Evolutionary conservation across 1,140 invertebrate species (phyloP).

Genomic region (Asobara japonica): DNA sequence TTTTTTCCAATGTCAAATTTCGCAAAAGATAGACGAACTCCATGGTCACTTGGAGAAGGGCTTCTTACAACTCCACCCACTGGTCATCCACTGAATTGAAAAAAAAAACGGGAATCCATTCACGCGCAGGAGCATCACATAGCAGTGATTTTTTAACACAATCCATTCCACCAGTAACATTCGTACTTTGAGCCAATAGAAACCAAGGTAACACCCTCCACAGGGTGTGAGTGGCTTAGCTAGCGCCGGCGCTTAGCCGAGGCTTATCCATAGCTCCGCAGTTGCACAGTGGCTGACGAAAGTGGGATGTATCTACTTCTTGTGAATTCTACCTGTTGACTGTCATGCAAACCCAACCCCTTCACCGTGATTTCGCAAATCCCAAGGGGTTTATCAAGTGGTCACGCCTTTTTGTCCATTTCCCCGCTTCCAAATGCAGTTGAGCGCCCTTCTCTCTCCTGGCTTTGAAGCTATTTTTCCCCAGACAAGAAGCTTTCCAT

Average conservation of each 20-base stretch:
- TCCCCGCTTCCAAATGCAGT: no score
- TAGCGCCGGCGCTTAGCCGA: constrained; percentile 65
- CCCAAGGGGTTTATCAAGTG: constrained; percentile 41
- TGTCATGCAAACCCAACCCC: constrained; percentile 60
- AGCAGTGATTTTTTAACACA: neutral
- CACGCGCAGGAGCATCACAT: constrained; percentile 42
- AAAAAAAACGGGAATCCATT: neutral
- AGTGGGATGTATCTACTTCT: neutral
- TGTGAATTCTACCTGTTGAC: constrained; percentile 61
- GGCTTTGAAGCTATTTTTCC: no score
- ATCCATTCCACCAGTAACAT: constrained; percentile 1
- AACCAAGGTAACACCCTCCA: constrained; percentile 60
- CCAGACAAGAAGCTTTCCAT: no score
- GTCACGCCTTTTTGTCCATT: constrained; percentile 56
- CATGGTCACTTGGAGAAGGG: no score
- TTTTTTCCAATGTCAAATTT: no score
- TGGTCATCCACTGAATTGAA: neutral
- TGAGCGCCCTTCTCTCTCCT: no score
- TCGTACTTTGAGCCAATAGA: constrained; percentile 51
- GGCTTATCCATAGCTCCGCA: constrained; percentile 56
- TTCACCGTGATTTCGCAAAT: constrained; percentile 63
- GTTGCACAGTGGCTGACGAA: neutral
- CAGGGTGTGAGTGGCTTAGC: constrained; percentile 63
- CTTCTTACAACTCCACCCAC: neutral
- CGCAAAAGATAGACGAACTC: neutral